Evolutionary conservation across 2,797 vertebrate genomes (phyloP).

Genomic region (Podargus strigoides): DNA sequence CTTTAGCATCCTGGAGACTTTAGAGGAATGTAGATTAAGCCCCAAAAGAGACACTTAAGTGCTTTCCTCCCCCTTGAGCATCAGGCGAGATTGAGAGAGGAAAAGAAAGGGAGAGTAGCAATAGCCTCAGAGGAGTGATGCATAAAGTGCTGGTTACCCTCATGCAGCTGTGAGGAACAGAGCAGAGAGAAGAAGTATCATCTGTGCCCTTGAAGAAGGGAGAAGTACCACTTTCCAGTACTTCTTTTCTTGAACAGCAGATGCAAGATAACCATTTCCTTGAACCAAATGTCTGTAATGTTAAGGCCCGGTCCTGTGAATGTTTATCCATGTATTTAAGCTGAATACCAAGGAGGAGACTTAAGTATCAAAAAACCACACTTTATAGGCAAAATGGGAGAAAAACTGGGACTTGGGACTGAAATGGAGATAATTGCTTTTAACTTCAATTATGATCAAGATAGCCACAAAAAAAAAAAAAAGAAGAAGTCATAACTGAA

Average conservation of each 20-base stretch:
- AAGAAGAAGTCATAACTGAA: neutral
- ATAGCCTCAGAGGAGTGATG: neutral
- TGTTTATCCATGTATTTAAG: neutral
- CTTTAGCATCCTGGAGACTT: neutral
- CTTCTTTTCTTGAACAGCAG: neutral
- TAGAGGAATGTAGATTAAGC: neutral
- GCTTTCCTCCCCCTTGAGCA: conserved; percentile 44
- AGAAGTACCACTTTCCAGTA: neutral
- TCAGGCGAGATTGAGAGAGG: neutral
- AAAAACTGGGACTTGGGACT: neutral
- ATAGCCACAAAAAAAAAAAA: neutral
- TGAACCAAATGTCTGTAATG: neutral
- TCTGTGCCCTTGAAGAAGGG: neutral
- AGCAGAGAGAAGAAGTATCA: neutral
- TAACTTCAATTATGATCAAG: neutral
- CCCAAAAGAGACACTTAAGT: conserved; percentile 55
- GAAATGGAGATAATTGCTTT: neutral
- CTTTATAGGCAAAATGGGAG: neutral
- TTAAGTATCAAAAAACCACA: neutral
- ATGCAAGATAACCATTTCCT: accelerated
- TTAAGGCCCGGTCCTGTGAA: neutral
- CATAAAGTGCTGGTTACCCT: conserved; percentile 24
- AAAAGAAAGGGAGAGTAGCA: conserved; percentile 14
- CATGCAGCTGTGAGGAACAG: neutral
- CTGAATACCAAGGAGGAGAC: neutral